Conservation (phyloP, 2,888 invertebrate species). For the Ennomos fuscantarius region DNA sequence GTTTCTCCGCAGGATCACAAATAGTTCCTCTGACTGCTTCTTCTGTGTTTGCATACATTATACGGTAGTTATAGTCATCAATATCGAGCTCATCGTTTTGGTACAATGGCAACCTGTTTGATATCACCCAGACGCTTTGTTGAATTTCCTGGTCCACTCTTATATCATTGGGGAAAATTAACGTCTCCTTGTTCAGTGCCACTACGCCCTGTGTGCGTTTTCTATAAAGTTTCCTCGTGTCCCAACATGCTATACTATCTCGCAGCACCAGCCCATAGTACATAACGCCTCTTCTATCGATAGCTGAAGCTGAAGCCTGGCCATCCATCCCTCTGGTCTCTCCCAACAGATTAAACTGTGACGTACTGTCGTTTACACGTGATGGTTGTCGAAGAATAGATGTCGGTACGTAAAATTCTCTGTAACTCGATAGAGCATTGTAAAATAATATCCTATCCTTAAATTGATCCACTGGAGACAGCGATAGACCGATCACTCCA, state of each 20-base stretch:
- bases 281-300: slow-evolving; percentile 89
- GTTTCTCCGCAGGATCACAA: slow-evolving; percentile 86
- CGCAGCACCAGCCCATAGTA: slow-evolving; percentile 91
- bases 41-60: slow-evolving; percentile 87
- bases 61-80: slow-evolving; percentile 89
- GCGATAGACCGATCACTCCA: slow-evolving; percentile 90
- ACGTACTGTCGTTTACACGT: slow-evolving; percentile 60
- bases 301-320: slow-evolving; percentile 90
- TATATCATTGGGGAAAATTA: slow-evolving; percentile 93
- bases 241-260: slow-evolving; percentile 93
- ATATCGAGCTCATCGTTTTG: slow-evolving; percentile 87
- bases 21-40: slow-evolving; percentile 88
- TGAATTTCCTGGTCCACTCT: slow-evolving; percentile 89
- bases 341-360: slow-evolving; percentile 68
- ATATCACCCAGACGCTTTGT: slow-evolving; percentile 91
- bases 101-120: slow-evolving; percentile 90
- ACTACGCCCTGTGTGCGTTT: slow-evolving; percentile 86
- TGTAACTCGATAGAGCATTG: slow-evolving; percentile 92
- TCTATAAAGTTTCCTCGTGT: slow-evolving; percentile 88
- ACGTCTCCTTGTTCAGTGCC: slow-evolving; percentile 85
- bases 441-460: slow-evolving; percentile 89
- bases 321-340: slow-evolving; percentile 86
- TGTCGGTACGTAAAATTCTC: slow-evolving; percentile 90
- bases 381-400: slow-evolving; percentile 86
- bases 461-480: slow-evolving; percentile 83